Conservation (phyloP, 23 tunicate species). For the Aplidium turbinatum region DNA sequence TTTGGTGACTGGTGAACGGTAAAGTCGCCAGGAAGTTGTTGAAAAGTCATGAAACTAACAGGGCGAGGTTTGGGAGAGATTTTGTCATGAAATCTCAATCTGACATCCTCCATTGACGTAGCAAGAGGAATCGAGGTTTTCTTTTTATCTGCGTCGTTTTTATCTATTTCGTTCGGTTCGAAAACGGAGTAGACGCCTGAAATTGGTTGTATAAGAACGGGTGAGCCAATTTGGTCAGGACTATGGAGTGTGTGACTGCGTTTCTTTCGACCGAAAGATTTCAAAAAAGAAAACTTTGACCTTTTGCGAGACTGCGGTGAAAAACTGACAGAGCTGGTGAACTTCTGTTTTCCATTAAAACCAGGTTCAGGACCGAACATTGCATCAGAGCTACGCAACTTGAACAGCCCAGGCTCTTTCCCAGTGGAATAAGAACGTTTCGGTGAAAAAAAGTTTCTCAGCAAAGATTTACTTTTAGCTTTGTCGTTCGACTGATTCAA, state of each 20-base stretch:
- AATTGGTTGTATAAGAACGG: not conserved
- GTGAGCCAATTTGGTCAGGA: slow-evolving; percentile 2
- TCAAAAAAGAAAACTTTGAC: slow-evolving; percentile 42
- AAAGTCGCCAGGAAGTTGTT: slow-evolving; percentile 6
- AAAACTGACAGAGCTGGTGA: not conserved
- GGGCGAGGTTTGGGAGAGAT: slow-evolving; percentile 44
- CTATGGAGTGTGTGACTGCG: no score
- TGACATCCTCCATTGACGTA: slow-evolving; percentile 31
- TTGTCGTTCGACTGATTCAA: not conserved
- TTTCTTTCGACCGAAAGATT: slow-evolving; percentile 26
- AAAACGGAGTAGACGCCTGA: slow-evolving; percentile 13
- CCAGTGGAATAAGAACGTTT: slow-evolving; percentile 15
- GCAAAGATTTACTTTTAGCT: slow-evolving; percentile 11
- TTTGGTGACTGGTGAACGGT: not conserved
- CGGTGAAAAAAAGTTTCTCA: slow-evolving; percentile 42
- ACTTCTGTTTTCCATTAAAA: not conserved
- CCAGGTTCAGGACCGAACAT: not conserved
- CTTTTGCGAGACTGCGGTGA: slow-evolving; percentile 15
- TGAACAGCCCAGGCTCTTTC: slow-evolving; percentile 7
- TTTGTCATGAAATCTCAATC: slow-evolving; percentile 12
- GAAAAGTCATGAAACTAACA: slow-evolving; percentile 80
- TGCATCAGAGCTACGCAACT: not conserved
- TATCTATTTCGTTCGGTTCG: not conserved
- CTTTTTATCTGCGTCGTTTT: not conserved
- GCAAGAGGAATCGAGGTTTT: not conserved